phyloP scores from a whole-genome alignment of 2,113 vertebrate genomes.

The Spilogale gracilis region DNA sequence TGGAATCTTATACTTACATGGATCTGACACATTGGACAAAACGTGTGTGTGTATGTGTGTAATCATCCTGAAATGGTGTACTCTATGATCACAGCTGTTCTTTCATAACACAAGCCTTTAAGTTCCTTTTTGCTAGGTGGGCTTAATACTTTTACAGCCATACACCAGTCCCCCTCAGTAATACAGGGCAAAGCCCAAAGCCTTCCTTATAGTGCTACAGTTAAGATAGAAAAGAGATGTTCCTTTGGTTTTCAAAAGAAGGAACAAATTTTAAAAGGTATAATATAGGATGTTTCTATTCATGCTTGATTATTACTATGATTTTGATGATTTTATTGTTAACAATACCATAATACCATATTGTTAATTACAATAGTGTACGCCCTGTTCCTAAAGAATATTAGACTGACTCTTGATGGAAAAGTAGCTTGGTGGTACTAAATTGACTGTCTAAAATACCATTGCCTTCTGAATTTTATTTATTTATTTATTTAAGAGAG shows the following conservation, averaged over 20 bases:
- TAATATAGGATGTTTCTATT: not conserved
- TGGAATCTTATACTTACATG: not conserved
- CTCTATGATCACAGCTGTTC: not conserved
- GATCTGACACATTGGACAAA: not conserved
- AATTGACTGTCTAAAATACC: slow-evolving; percentile 12
- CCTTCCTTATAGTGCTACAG: not conserved
- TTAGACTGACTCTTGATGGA: not conserved
- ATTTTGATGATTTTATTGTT: not conserved
- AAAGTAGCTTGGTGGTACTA: not conserved
- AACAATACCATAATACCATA: not conserved
- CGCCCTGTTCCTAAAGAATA: slow-evolving; percentile 21
- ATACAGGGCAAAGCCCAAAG: not conserved
- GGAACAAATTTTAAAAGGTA: not conserved
- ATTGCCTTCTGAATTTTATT: not conserved
- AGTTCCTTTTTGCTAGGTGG: not conserved
- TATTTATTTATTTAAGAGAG: not conserved
- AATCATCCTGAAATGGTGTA: not conserved
- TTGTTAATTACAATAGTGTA: not conserved
- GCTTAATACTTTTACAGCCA: not conserved
- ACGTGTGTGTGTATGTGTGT: not conserved
- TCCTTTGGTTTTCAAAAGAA: slow-evolving; percentile 18
- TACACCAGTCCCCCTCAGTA: not conserved
- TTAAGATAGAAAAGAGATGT: slow-evolving; percentile 9
- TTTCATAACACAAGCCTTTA: not conserved
- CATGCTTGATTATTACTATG: not conserved